Evolutionary conservation across 2,113 vertebrate species (phyloP).

Genomic region (Bos javanicus): DNA sequence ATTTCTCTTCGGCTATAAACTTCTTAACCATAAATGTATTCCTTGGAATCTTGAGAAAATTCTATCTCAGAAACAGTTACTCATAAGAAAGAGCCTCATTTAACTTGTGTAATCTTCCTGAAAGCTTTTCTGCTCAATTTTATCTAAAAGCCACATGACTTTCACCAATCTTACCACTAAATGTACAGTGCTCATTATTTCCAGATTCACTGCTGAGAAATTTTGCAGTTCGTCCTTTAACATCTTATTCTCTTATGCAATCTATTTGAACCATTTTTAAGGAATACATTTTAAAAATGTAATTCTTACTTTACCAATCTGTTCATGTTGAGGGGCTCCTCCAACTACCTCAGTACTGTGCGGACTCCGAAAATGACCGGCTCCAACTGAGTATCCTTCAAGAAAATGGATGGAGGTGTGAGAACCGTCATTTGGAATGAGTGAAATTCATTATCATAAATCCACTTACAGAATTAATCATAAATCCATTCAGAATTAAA

Average conservation of each 20-base stretch:
- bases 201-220: neutral
- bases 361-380: conserved; percentile 87
- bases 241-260: neutral
- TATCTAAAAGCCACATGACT: neutral
- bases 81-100: neutral
- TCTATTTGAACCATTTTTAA: neutral
- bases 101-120: neutral
- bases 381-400: conserved; percentile 93
- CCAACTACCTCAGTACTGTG: conserved; percentile 88
- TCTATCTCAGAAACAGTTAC: neutral
- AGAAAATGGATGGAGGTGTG: neutral
- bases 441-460: neutral
- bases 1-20: neutral
- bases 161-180: neutral
- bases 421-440: neutral
- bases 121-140: neutral
- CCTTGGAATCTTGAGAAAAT: neutral
- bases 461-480: neutral
- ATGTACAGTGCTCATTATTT: neutral
- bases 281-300: neutral
- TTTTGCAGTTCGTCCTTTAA: neutral
- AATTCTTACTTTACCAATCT: conserved; percentile 93
- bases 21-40: neutral
- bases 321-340: conserved; percentile 93
- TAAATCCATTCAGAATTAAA: neutral